Percentiles rank a stretch among this genome's conserved stretches.
These are phyloP conservation scores for Myathropa florea DNA, from an alignment of 2,888 invertebrate genomes.

Conservation along the genomic window DNA sequence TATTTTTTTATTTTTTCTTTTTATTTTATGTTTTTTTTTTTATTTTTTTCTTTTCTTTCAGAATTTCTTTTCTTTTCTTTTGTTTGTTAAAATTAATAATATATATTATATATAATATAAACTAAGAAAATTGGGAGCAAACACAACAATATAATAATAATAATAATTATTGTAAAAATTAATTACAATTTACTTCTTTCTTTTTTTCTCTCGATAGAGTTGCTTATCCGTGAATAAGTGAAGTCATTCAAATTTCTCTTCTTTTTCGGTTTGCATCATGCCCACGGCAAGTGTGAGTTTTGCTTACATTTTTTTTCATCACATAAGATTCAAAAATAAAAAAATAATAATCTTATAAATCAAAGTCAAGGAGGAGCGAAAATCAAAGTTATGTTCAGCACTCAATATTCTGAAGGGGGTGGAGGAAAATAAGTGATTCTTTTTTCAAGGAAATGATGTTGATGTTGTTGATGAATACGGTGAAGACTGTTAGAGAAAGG, in stretches of 20 bases:
- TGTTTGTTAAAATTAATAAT: conserved; percentile 57
- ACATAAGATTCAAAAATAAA: background rate
- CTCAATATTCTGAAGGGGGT: too few relatives aligned
- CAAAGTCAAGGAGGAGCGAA: background rate
- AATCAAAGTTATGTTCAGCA: background rate
- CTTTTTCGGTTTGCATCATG: background rate
- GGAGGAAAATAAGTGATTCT: background rate
- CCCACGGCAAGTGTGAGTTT: background rate
- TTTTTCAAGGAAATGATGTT: background rate
- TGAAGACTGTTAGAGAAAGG: conserved; percentile 27
- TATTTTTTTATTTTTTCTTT: conserved; percentile 6
- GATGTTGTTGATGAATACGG: background rate
- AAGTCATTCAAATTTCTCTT: background rate
- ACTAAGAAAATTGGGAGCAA: conserved; percentile 69
- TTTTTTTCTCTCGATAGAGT: background rate
- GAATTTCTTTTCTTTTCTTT: conserved; percentile 30
- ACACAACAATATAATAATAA: conserved; percentile 68
- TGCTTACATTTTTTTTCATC: background rate
- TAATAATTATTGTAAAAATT: conserved; percentile 49
- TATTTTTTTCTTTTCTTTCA: conserved; percentile 3
- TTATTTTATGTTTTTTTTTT: conserved; percentile 7
- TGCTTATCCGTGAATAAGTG: background rate
- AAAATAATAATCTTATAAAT: background rate
- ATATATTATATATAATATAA: conserved; percentile 65
- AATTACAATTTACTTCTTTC: conserved; percentile 30